Evolutionary conservation across 2,888 invertebrate genomes (phyloP), one percentile per base, ranked within the genome.

Genomic region (Machimus atricapillus): DNA sequence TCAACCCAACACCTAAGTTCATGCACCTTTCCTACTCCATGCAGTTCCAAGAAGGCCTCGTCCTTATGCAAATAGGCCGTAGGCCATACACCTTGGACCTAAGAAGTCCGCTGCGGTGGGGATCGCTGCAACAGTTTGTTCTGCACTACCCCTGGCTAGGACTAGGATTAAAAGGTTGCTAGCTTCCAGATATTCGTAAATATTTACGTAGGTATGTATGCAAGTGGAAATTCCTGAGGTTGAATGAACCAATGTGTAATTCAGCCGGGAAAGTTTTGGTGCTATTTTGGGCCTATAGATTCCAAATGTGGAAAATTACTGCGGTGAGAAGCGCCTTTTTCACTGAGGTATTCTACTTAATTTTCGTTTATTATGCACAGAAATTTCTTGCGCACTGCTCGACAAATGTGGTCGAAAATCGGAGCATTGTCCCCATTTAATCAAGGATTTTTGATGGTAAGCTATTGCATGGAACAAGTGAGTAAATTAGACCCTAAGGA

Each of bases 241-340:
- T 79, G 79, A 79, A 79, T 40, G 79, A 79, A 79, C 79, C 27
- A 79, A 79, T 27, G 27, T 79, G 27, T 79, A 76, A 74, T 1
- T 43, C 19, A 19, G 27, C 37, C 46, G 46, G 31, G 58, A 58
- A 66, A 27, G 66, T 66, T 66, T 34, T 12, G 52, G 14, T 52
- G 79, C 52, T 79, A 79, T 79, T 79, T 79, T 79, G 3, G 79
- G 27, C 27, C 27, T 27, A 23, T 19, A n/a, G 78, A 0, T 43
- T 16, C 46, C 46, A 43, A 19, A 7, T 43, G 9, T 43, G 19
- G 43, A 78, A 43, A 78, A 78, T 78, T 78, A 43, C 78, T 79
- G 52, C 31, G 52, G 79, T 16, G 27, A 0, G 27, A 66, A 66
- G 66, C 1, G 52, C 5, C 66, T 23, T 66, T 58, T 66, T 27